Percentiles rank a stretch among this genome's conserved stretches.
These are phyloP conservation scores for Lophius americanus DNA, from an alignment of 2,797 vertebrate genomes.

Conservation along the genomic window DNA sequence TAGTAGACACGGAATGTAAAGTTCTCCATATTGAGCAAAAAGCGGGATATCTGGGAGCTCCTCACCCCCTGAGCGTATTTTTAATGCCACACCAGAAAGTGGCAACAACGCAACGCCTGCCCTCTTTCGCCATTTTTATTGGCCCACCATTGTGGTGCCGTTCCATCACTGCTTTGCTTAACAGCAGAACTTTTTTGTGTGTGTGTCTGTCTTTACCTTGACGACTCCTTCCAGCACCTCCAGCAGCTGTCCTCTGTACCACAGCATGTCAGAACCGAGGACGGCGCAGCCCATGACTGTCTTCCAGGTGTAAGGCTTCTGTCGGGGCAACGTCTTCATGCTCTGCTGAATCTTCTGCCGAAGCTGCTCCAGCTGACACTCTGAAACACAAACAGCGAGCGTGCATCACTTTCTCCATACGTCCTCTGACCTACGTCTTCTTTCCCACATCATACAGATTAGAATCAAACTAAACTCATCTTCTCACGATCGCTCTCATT, in stretches of 20 bases:
- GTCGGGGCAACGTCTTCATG: constrained; percentile 85
- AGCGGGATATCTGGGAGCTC: no score
- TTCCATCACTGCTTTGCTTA: neutral
- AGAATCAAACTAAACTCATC: no score
- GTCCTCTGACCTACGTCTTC: neutral
- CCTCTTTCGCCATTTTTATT: no score
- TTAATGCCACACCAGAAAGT: no score
- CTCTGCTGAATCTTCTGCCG: constrained; percentile 83
- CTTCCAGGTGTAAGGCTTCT: constrained; percentile 89
- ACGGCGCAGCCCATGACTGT: constrained; percentile 88
- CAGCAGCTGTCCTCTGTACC: constrained; percentile 89
- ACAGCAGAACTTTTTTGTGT: neutral
- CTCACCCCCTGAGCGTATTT: no score
- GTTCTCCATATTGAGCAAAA: no score
- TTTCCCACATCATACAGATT: no score
- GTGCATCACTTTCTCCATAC: neutral
- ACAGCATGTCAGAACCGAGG: constrained; percentile 89
- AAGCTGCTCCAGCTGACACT: constrained; percentile 79
- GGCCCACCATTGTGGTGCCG: no score
- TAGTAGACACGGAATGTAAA: no score
- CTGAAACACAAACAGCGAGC: constrained; percentile 65
- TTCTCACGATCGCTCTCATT: no score
- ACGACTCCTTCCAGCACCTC: constrained; percentile 82
- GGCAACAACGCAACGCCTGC: no score
- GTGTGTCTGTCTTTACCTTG: constrained; percentile 76